Base-by-base conservation (phyloP, 2,888 invertebrate genomes). In the Chelonus formosanus region DNA sequence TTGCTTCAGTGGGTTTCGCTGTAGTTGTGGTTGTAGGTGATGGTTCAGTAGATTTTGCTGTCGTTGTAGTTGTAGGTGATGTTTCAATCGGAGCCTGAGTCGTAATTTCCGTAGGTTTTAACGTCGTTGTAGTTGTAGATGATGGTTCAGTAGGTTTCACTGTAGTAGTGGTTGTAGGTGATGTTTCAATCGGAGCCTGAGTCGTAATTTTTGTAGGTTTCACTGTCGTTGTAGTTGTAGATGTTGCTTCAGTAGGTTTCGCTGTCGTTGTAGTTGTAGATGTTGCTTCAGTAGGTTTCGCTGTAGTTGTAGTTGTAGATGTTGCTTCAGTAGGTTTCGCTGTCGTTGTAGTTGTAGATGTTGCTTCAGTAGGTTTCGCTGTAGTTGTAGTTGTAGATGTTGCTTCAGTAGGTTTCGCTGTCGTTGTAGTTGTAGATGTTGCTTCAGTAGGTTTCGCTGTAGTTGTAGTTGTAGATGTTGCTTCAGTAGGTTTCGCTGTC, bases 131-230 rank as follows among this genome's bases (percentile, higher is more conserved):
- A n/a, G 60, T 6, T 31, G n/a, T n/a, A 10, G 34, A 32, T 7
- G 7, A n/a, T 6, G 47, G 10, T 47, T 5, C 44, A 57, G 57
- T 45, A 34, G 44, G 32, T 45, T 45, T 32, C n/a, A n/a, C n/a
- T 20, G 2, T 20, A 1, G 20, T 20, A 45, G 52, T 47, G 1
- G 10, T 36, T 31, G 20, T 40, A n/a, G 45, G 3, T 10, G 55
- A 6, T 40, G 59, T 40, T 34, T n/a, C 35, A 10, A 54, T 3
- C 7, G 54, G n/a, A 1, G 31, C 6, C 8, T 7, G 10, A 4
- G 66, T 20, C 43, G 52, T 50, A 53, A 47, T 7, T 34, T 8
- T 8, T 4, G 63, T 48, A 5, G 43, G 7, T 34, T 36, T 6
- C 7, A 35, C 10, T 3, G 50, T n/a, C n/a, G n/a, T 58, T 31